These are phyloP conservation scores for Macrophya annulata DNA, from an alignment of 2,888 invertebrate genomes.

Conservation along the genomic window DNA sequence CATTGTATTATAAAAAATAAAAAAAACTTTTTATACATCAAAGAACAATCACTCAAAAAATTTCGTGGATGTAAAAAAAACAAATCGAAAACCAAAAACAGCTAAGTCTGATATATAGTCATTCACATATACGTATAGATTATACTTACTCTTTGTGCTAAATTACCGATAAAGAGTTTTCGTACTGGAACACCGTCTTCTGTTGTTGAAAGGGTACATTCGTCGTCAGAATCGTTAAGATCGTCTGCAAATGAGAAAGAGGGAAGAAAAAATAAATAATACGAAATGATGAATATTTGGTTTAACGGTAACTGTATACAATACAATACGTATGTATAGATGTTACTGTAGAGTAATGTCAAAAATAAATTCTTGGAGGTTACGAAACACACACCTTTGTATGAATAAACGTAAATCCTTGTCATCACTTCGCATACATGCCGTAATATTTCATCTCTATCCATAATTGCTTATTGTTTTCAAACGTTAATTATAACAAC, in stretches of 20 bases:
- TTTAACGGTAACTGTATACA: background rate
- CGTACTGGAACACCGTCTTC: conserved; percentile 83
- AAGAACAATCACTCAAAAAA: too few relatives aligned
- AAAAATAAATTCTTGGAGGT: conserved; percentile 44
- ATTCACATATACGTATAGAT: background rate
- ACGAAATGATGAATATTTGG: background rate
- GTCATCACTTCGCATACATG: conserved; percentile 58
- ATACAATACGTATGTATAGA: background rate
- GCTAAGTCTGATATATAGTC: background rate
- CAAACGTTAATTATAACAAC: background rate
- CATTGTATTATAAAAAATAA: conserved; percentile 1
- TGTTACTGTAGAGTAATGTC: conserved; percentile 4
- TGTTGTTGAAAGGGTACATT: conserved; percentile 73
- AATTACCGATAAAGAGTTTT: conserved; percentile 83
- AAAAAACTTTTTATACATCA: background rate
- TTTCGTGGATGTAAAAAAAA: background rate
- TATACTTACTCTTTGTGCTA: conserved; percentile 81
- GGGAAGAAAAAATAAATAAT: background rate
- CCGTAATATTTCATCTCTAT: conserved; percentile 58
- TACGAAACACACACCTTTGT: conserved; percentile 56
- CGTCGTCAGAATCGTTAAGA: conserved; percentile 26
- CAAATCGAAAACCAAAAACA: background rate
- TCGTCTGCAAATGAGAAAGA: conserved; percentile 35
- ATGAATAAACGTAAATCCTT: conserved; percentile 57
- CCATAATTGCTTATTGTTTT: conserved; percentile 54